Evolutionary conservation across 2,888 invertebrate species (phyloP), one percentile per base, ranked within the genome.

Genomic region (Ophion slaviceki): DNA sequence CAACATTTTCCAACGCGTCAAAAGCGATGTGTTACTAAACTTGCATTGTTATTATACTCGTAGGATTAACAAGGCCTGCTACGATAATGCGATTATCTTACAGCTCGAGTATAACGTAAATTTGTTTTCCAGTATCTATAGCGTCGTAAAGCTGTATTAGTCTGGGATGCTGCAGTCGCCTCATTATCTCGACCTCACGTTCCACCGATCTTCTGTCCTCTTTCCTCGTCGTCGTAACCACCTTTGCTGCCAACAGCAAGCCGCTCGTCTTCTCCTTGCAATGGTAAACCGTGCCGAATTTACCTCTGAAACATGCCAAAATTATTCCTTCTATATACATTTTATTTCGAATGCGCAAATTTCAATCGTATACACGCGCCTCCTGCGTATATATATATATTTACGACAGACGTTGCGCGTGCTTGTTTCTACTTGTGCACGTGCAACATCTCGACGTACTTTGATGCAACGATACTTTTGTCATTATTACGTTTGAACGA

Each of bases 61-160:
- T 14, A 53, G 14, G 53, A 17, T 11, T 14, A 14, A 53, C 28
- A 28, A 70, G 6, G 0, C 32, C 17, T 1, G 14, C 8, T 59
- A 72, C 20, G n/a, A 8, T 17, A 2, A 72, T 17, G 20, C 14
- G 1, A 71, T 76, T 68, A n/a, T 96, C 98, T 97, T 95, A 99
- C 99, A 99, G 95, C 96, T 99, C 99, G 88, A 99, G 96, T 88
- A 99, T 97, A 91, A 99, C 98, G 94, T 99, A 98, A 97, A 99
- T 99, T 92, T 98, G 97, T 94, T 97, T 97, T 90, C 97, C 97
- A 94, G 97, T 97, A 94, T 99, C 99, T 94, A 98, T 99, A 14
- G 99, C 99, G 92, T 99, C 99, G 94, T 99, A 99, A 67, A 99
- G 96, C 94, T 99, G 99, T 91, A 99, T 98, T 74, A 99, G 96